Base-by-base conservation (phyloP, 2,113 vertebrate species). In the Labrus mixtus region DNA sequence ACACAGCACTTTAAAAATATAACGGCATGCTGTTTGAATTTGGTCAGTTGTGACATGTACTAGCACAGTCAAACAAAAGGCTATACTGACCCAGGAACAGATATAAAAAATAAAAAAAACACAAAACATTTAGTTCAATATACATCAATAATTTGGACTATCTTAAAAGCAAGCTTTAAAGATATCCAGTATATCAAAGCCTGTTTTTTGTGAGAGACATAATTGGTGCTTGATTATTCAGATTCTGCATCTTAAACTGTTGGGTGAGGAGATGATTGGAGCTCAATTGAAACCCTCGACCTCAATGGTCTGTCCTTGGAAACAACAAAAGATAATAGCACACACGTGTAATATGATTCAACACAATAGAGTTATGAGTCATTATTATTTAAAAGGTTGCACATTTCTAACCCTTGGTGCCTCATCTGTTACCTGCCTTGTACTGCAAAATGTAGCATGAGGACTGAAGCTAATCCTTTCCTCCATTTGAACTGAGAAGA, bases 391-490 rank as follows among this genome's bases (percentile, higher is more conserved):
- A 64, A 55, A 69, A 73, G 55, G 58, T 79, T 65, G 58, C n/a
- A 29, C 8, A 51, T 51, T 71, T 71, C 13, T 20, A 17, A 41
- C 41, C 46, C 53, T 55, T 12, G 8, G 23, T 16, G 16, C 25
- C 29, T 48, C 36, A 29, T 48, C 37, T 13, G 17, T 58, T 68
- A 36, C 39, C 29, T 54, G 56, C 41, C 25, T 0, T 15, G 43
- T n/a, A 23, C 50, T 20, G 22, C 10, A 41, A 65, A 67, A 16
- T 37, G 69, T 46, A 55, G 45, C 77, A 60, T 51, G 48, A 51
- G 6, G 57, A 62, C 57, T 83, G 19, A 51, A n/a, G 57, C 63
- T 83, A 76, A 70, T 63, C 74, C 70, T 56, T 29, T 46, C 51
- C 75, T 54, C 46, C 6, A 0, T 51, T 64, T 70, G 68, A 79